Evolutionary conservation across 2,888 invertebrate species (phyloP), one percentile per base, ranked within the genome.

Genomic region (Ethmia dodecea): DNA sequence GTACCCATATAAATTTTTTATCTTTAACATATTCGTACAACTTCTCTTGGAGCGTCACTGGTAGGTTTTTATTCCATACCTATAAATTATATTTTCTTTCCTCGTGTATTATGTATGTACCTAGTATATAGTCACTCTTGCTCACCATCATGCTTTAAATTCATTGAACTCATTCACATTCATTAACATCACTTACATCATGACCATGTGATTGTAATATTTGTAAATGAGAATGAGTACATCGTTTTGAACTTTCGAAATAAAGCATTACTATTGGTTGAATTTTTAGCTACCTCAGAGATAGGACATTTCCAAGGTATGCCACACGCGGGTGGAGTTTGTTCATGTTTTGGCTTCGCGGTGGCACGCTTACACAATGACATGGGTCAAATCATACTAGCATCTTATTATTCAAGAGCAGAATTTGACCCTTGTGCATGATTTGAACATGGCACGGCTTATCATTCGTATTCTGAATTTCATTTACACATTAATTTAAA

Each of bases 281-380:
- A 49, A 70, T 75, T 80, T 81, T 76, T 86, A 94, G 95, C 94
- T 94, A 94, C 88, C 94, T 94, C 81, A 92, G 93, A 91, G 94
- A 94, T 90, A 91, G 95, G 94, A 95, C 95, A 57, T 95, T 94
- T 84, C 94, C 94, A 90, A 95, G 95, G 94, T 94, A 93, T 80
- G 90, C 83, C 66, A 26, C 26, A 11, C 63, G 60, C 50, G 52
- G 49, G 58, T 64, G 64, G 56, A 60, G 59, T 63, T 66, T 74
- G 56, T 71, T 59, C 48, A 64, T 71, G 66, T 72, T 62, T 72
- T 75, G 45, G 81, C 80, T 81, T 80, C 67, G 44, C 72, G 54
- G 77, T 79, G 80, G 75, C 79, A 81, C 81, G 84, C 84, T 81
- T 78, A n/a, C 52, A 62, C 47, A 49, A 18, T 26, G 12, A 10